Percentiles rank a stretch among this genome's conserved stretches.
Conservation (phyloP, 2,113 vertebrate species). For the Istiophorus platypterus region DNA sequence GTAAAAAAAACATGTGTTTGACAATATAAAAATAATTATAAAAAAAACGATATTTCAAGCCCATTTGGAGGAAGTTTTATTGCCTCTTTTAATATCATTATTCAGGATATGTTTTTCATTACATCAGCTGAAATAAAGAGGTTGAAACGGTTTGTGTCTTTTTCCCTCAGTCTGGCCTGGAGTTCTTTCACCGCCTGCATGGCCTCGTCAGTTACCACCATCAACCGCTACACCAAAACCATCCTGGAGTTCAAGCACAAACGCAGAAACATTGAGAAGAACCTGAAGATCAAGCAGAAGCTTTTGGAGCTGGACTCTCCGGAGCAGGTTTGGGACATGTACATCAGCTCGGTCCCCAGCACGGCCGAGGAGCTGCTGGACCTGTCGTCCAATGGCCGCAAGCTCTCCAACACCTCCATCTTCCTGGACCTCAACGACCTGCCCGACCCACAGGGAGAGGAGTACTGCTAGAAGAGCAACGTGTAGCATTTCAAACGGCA, state of each 20-base stretch:
- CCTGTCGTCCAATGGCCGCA: constrained; percentile 79
- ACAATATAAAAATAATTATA: no score
- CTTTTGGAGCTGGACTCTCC: constrained; percentile 84
- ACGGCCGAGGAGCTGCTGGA: constrained; percentile 84
- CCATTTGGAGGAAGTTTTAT: background rate
- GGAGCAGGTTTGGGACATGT: constrained; percentile 91
- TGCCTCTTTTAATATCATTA: no score
- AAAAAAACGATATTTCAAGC: no score
- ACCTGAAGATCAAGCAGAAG: constrained; percentile 88
- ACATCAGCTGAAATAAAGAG: background rate
- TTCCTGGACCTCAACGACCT: constrained; percentile 83
- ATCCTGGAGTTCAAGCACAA: constrained; percentile 92
- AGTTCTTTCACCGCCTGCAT: constrained; percentile 93
- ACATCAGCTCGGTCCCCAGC: constrained; percentile 88
- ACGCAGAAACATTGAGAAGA: constrained; percentile 89
- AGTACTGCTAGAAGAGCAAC: constrained; percentile 74
- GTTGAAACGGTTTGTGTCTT: background rate
- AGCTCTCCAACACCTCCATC: constrained; percentile 84
- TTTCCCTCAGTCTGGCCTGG: constrained; percentile 89
- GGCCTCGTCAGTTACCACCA: constrained; percentile 90
- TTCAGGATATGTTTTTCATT: no score
- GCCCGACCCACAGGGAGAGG: constrained; percentile 79
- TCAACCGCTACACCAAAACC: constrained; percentile 92
- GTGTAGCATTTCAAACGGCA: background rate
- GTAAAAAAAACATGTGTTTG: background rate